Percentiles rank a stretch among this genome's conserved stretches.
Evolutionary conservation across 2,113 vertebrate genomes (phyloP).

Genomic region (Argyrosomus japonicus): DNA sequence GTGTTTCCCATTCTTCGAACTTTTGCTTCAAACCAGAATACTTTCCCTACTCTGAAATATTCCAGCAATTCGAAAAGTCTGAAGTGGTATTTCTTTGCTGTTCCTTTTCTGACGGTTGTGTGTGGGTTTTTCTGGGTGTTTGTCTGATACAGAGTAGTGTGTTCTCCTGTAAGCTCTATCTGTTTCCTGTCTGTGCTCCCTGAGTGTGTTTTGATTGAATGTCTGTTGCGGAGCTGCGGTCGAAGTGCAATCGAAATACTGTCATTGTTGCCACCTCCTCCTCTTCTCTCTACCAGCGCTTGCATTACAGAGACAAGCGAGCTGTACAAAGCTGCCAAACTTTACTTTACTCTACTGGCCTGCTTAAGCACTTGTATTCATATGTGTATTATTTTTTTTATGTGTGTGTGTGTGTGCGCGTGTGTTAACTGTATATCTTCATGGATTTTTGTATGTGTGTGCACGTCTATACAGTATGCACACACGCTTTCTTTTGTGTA

Average conservation of each 20-base stretch:
- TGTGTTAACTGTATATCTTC: slow-evolving; percentile 13
- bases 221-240: slow-evolving; percentile 60
- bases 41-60: slow-evolving; percentile 13
- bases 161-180: slow-evolving; percentile 54
- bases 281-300: slow-evolving; percentile 39
- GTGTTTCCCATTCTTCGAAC: slow-evolving; percentile 21
- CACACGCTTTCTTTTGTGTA: slow-evolving; percentile 11
- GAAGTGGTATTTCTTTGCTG: slow-evolving; percentile 4
- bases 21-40: slow-evolving; percentile 34
- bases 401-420: slow-evolving; percentile 26
- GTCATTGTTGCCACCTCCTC: slow-evolving; percentile 66
- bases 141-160: slow-evolving; percentile 48
- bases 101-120: slow-evolving; percentile 12
- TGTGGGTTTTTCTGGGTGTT: slow-evolving; percentile 43
- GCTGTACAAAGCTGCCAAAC: slow-evolving; percentile 62
- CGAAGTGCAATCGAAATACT: slow-evolving; percentile 66
- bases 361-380: slow-evolving; percentile 34
- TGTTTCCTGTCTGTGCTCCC: slow-evolving; percentile 63
- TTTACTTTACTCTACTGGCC: slow-evolving; percentile 43
- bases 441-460: slow-evolving; percentile 20
- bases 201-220: slow-evolving; percentile 70
- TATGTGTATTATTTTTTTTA: slow-evolving; percentile 12
- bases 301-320: slow-evolving; percentile 48
- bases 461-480: slow-evolving; percentile 9
- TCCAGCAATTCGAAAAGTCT: slow-evolving; percentile 18